Evolutionary conservation across 2,797 vertebrate species (phyloP).

Genomic region (Aselliscus stoliczkanus): DNA sequence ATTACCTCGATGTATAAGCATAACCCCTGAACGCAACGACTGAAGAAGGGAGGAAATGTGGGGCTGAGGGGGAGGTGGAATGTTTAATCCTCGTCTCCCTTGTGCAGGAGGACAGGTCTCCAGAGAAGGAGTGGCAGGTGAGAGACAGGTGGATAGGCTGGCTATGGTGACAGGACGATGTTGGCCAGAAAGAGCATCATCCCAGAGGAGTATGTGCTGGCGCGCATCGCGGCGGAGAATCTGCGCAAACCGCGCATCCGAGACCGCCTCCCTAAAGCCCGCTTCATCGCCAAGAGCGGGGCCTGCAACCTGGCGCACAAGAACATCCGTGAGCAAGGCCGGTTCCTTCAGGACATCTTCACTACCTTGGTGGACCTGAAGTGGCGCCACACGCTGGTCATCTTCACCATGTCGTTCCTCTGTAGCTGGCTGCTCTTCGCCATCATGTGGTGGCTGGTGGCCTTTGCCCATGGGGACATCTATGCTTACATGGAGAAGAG

Average conservation of each 20-base stretch:
- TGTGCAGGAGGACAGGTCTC: constrained; percentile 28
- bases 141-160: background rate
- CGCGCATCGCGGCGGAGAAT: constrained; percentile 89
- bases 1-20: background rate
- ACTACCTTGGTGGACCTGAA: constrained; percentile 98
- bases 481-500: constrained; percentile 73
- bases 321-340: constrained; percentile 97
- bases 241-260: constrained; percentile 94
- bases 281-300: constrained; percentile 97
- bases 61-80: background rate
- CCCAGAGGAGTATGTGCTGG: constrained; percentile 95
- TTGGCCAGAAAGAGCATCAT: constrained; percentile 97
- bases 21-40: background rate
- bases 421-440: constrained; percentile 99
- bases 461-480: constrained; percentile 95
- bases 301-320: constrained; percentile 98
- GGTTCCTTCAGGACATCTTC: constrained; percentile 98
- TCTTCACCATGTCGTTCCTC: constrained; percentile 97
- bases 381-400: constrained; percentile 97
- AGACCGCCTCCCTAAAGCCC: constrained; percentile 92
- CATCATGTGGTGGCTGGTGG: constrained; percentile 98
- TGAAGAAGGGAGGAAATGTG: background rate
- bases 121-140: background rate
- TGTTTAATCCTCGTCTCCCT: constrained; percentile 11
- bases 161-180: constrained; percentile 85